These are phyloP conservation scores for Aramus guarauna DNA, from an alignment of 2,113 vertebrate species.

Conservation along the genomic window DNA sequence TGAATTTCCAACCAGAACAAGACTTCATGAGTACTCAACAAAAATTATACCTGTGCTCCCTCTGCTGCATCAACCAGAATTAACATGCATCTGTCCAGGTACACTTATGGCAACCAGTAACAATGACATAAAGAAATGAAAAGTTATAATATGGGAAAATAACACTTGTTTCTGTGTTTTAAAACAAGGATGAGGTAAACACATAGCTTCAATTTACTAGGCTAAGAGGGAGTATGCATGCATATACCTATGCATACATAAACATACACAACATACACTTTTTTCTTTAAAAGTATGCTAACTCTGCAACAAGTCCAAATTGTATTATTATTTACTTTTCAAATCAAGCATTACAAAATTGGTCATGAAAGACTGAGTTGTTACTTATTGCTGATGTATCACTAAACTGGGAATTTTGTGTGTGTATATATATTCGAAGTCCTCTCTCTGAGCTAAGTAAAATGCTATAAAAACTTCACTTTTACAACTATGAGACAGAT, in stretches of 20 bases:
- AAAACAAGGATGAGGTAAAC: neutral
- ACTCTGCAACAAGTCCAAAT: neutral
- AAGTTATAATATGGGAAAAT: neutral
- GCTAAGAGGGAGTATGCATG: neutral
- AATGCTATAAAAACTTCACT: neutral
- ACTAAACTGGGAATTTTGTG: neutral
- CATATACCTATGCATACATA: neutral
- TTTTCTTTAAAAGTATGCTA: neutral
- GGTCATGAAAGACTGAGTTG: neutral
- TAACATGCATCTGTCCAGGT: neutral
- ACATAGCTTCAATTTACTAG: neutral
- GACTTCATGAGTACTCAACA: neutral
- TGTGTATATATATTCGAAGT: neutral
- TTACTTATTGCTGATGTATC: neutral
- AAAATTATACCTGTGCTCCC: slow-evolving; percentile 48
- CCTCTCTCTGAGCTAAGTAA: neutral
- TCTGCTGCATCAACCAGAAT: slow-evolving; percentile 35
- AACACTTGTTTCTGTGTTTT: neutral
- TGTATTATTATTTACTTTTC: neutral
- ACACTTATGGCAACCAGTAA: neutral
- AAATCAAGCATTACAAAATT: neutral
- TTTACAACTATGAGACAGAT: neutral
- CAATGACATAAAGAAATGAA: neutral
- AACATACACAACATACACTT: neutral
- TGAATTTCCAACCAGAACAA: neutral